phyloP scores from a whole-genome alignment of 2,888 invertebrate species.

The Drosophila imparisetae region DNA sequence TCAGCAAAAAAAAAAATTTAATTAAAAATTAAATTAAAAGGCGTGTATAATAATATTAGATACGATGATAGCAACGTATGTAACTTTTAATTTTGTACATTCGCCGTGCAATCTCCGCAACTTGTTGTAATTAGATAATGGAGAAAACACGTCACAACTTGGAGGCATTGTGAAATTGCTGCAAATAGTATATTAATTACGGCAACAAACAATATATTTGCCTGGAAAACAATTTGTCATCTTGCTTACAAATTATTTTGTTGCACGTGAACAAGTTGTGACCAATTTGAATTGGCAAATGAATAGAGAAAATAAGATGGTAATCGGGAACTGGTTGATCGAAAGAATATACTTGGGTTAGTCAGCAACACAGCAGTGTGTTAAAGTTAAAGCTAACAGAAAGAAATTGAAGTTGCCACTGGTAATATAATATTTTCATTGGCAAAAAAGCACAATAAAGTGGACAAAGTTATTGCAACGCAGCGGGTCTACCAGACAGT shows the following conservation, averaged over 20 bases:
- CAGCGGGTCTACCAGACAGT: slow-evolving; percentile 43
- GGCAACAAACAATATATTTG: not conserved
- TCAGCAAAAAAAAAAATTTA: not conserved
- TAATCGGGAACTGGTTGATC: not conserved
- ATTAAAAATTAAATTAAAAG: not conserved
- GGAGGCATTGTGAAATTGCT: slow-evolving; percentile 9
- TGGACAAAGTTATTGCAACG: slow-evolving; percentile 54
- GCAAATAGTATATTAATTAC: not conserved
- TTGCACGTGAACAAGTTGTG: not conserved
- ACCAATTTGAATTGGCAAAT: not conserved
- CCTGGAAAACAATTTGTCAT: not conserved
- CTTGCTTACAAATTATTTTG: not conserved
- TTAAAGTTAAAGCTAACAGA: slow-evolving; percentile 16
- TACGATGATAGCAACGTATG: not conserved
- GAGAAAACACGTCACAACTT: not conserved
- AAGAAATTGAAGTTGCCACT: slow-evolving; percentile 54
- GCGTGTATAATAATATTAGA: not conserved
- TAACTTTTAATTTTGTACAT: not conserved
- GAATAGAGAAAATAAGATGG: not conserved
- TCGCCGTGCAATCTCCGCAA: not conserved
- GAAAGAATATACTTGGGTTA: not conserved
- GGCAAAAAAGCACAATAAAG: slow-evolving; percentile 16
- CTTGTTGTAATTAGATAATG: not conserved
- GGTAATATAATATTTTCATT: slow-evolving; percentile 65
- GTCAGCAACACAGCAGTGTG: not conserved